These are phyloP conservation scores for Phyllotis vaccarum DNA, from an alignment of 2,797 vertebrate genomes.

Conservation along the genomic window DNA sequence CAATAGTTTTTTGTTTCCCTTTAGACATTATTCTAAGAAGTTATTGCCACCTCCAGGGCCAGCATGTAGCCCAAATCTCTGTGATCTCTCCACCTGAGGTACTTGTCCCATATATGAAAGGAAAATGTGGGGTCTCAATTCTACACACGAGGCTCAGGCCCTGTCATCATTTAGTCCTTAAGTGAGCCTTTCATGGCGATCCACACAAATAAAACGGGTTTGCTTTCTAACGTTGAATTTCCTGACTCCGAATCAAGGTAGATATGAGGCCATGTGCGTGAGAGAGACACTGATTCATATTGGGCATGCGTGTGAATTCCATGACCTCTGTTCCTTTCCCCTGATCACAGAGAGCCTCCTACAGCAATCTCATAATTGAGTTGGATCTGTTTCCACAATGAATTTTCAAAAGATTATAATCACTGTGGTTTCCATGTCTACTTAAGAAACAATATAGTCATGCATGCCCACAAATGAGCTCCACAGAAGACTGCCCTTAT, in stretches of 20 bases:
- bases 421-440: slow-evolving; percentile 71
- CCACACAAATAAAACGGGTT: slow-evolving; percentile 39
- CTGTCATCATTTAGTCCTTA: background rate
- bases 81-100: background rate
- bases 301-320: slow-evolving; percentile 56
- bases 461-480: slow-evolving; percentile 74
- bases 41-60: background rate
- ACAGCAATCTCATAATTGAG: slow-evolving; percentile 80
- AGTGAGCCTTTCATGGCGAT: background rate
- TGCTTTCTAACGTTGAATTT: slow-evolving; percentile 59
- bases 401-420: slow-evolving; percentile 78
- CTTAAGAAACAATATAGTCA: slow-evolving; percentile 79
- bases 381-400: slow-evolving; percentile 82
- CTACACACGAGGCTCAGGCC: background rate
- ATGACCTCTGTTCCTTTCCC: slow-evolving; percentile 80
- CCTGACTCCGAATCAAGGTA: slow-evolving; percentile 60
- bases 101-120: background rate
- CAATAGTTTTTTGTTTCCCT: slow-evolving; percentile 27
- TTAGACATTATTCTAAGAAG: slow-evolving; percentile 15
- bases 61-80: background rate
- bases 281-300: slow-evolving; percentile 46
- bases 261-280: slow-evolving; percentile 62
- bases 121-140: background rate
- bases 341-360: slow-evolving; percentile 77
- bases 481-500: slow-evolving; percentile 65